Conservation (phyloP, 2,113 vertebrate species). For the Eulemur macaco region DNA sequence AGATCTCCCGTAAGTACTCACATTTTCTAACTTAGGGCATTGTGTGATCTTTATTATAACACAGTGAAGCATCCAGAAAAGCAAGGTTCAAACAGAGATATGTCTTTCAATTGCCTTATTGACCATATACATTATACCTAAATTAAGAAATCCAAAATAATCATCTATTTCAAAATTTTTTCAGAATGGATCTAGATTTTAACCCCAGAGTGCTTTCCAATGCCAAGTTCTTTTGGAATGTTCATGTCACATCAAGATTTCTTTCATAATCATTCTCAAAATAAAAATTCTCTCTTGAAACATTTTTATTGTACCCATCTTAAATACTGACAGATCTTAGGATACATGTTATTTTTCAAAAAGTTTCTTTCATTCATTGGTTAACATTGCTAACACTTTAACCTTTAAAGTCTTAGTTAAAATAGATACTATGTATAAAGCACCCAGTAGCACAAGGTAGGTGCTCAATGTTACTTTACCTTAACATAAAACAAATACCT, state of each 20-base stretch:
- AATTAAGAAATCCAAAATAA: background rate
- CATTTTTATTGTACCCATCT: background rate
- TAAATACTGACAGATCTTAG: background rate
- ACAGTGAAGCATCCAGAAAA: background rate
- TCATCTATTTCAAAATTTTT: background rate
- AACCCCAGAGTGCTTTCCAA: background rate
- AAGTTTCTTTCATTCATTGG: background rate
- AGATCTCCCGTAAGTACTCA: background rate
- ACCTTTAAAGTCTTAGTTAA: background rate
- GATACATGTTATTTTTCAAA: background rate
- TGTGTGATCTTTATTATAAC: background rate
- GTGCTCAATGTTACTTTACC: conserved; percentile 6
- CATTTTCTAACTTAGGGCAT: background rate
- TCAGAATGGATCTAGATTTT: background rate
- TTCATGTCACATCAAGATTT: background rate
- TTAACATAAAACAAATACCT: conserved; percentile 37
- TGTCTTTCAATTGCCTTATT: background rate
- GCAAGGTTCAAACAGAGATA: background rate
- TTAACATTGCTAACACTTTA: background rate
- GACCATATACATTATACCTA: background rate
- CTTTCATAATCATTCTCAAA: background rate
- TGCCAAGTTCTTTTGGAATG: background rate
- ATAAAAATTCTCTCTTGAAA: conserved; percentile 11
- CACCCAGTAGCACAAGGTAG: background rate
- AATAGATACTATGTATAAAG: background rate